A percentile compares a stretch with the other conserved stretches of the same genome.
These are phyloP conservation scores for Microcebus tavaratra DNA, from an alignment of 2,113 vertebrate genomes.

Conservation along the genomic window DNA sequence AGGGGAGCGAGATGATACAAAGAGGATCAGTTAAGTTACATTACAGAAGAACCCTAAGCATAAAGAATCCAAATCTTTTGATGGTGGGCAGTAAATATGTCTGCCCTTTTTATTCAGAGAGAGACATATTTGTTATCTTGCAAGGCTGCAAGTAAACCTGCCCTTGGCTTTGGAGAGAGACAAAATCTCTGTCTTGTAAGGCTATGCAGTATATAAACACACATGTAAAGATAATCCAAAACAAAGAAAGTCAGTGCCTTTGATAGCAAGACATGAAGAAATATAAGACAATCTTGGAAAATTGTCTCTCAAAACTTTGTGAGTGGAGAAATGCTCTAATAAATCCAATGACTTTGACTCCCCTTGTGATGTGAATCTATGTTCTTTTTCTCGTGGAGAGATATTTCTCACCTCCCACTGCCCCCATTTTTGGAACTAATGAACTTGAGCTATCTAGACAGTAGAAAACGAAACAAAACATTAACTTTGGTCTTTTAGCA, in stretches of 20 bases:
- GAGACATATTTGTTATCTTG: not conserved
- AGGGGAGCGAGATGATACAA: not conserved
- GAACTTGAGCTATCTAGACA: constrained; percentile 75
- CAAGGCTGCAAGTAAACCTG: not conserved
- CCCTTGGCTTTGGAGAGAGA: not conserved
- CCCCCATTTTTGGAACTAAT: constrained; percentile 68
- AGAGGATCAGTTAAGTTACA: not conserved
- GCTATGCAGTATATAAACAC: not conserved
- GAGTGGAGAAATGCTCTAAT: constrained; percentile 57
- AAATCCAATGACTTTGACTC: constrained; percentile 62
- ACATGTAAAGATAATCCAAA: not conserved
- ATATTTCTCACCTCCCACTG: constrained; percentile 35
- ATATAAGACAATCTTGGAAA: not conserved
- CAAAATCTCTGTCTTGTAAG: not conserved
- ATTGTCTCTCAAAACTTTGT: not conserved
- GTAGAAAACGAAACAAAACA: constrained; percentile 78
- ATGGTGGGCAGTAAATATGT: not conserved
- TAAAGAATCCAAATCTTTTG: not conserved
- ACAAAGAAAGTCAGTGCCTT: not conserved
- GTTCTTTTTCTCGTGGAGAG: constrained; percentile 39
- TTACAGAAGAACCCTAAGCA: not conserved
- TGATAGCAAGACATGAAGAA: not conserved
- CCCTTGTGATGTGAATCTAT: constrained; percentile 37
- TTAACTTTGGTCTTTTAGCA: constrained; percentile 78
- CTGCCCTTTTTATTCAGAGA: not conserved